A percentile compares a stretch with the other conserved stretches of the same genome.
phyloP scores from a whole-genome alignment of 2,888 invertebrate species.

The Brachyptera risi region DNA sequence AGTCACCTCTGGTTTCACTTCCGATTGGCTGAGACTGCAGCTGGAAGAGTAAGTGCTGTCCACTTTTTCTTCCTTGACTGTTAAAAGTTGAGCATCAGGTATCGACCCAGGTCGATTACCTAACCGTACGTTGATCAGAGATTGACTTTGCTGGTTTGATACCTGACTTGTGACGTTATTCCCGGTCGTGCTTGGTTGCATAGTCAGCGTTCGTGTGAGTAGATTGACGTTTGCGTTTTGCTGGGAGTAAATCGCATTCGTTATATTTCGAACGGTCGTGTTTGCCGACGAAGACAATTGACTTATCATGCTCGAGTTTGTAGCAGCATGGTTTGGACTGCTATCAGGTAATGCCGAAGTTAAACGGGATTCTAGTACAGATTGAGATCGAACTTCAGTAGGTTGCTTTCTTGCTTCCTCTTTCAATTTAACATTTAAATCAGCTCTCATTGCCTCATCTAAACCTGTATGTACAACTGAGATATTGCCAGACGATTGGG shows the following conservation, averaged over 20 bases:
- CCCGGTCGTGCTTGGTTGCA: background rate
- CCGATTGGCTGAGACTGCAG: background rate
- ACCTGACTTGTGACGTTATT: no score
- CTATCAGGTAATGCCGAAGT: background rate
- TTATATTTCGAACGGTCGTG: no score
- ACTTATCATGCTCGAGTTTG: background rate
- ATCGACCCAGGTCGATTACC: background rate
- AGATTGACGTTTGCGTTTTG: background rate
- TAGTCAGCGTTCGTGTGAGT: background rate
- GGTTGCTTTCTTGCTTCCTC: no score
- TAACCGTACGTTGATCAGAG: background rate
- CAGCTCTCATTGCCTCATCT: no score
- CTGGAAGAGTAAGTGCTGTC: background rate
- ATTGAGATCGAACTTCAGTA: background rate
- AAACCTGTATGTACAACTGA: no score
- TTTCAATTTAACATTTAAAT: no score
- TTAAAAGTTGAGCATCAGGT: background rate
- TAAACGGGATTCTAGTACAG: slow-evolving; percentile 14
- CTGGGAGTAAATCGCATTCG: background rate
- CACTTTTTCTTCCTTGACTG: slow-evolving; percentile 3
- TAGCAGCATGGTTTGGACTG: background rate
- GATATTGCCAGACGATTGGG: no score
- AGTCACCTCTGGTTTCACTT: background rate
- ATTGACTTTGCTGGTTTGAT: background rate
- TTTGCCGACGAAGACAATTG: background rate